Percentiles rank a stretch among this genome's conserved stretches.
phyloP scores from a whole-genome alignment of 37 sponge, comb jelly and placozoan species.

The Ephydatia muelleri region DNA sequence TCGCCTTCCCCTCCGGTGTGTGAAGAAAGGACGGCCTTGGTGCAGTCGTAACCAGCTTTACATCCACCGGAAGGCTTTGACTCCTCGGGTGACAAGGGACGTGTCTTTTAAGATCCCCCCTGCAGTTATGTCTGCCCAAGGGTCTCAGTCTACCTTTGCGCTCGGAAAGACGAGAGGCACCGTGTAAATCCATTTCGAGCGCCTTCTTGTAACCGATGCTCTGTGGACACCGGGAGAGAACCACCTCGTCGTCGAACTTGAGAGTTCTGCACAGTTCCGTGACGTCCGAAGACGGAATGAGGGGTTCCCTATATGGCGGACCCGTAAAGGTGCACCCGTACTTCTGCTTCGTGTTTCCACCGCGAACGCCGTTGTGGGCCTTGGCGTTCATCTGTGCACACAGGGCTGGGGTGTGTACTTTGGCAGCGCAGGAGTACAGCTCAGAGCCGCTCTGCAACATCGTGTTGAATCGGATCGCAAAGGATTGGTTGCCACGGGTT shows the following conservation, averaged over 20 bases:
- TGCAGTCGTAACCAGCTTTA: neutral
- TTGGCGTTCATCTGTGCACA: neutral
- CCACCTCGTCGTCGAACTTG: conserved; percentile 55
- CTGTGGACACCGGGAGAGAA: conserved; percentile 28
- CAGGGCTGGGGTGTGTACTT: neutral
- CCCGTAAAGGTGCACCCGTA: neutral
- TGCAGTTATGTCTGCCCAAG: conserved; percentile 29
- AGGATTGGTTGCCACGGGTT: neutral
- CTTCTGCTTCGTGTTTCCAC: neutral
- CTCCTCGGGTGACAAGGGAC: conserved; percentile 36
- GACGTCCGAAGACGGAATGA: neutral
- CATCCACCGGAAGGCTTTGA: neutral
- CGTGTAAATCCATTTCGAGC: neutral
- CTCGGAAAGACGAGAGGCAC: neutral
- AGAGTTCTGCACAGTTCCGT: conserved; percentile 25
- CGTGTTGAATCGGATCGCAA: neutral
- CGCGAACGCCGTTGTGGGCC: neutral
- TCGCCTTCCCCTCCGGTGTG: neutral
- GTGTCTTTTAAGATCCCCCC: conserved; percentile 28
- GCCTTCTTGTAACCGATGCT: conserved; percentile 22
- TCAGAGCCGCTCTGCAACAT: conserved; percentile 6
- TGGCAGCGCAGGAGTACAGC: conserved; percentile 21
- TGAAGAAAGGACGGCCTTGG: neutral
- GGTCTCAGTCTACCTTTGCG: neutral
- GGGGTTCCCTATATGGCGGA: neutral